Evolutionary conservation across 2,113 vertebrate genomes (phyloP), one percentile per base, ranked within the genome.

Genomic region (Hippocampus zosterae): DNA sequence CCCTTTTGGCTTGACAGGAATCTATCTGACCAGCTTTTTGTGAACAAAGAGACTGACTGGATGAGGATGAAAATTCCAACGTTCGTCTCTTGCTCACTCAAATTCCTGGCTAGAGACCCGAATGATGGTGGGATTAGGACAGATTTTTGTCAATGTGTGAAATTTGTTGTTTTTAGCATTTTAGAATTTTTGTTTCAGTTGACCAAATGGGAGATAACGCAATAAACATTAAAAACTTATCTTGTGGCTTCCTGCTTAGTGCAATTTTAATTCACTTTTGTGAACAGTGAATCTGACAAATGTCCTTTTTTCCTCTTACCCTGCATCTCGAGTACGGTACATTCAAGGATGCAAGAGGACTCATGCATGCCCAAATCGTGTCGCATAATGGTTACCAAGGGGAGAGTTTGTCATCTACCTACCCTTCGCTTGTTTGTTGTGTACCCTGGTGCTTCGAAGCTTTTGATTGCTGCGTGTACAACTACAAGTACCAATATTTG

Each of bases 261-360:
- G 84, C 84, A 82, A 76, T 87, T 88, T 88, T 84, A 87, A 73
- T 18, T 65, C 37, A 68, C 6, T 66, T 67, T 48, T 25, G 18
- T 68, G 72, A 60, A 18, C 29, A 33, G 2, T 18, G 57, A 33
- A 60, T 15, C 27, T 25, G 11, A 8, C 25, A 27, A 13, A 7
- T 25, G 41, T 65, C 3, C 62, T 46, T 60, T 48, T 53, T n/a
- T 53, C 48, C 52, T 7, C 25, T 55, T 33, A 0, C 52, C n/a
- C 1, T 71, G 42, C 50, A 73, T 72, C 62, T 72, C 73, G 70
- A 29, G 41, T 46, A 6, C 1, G 33, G 33, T 37, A 61, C 46
- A 23, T 72, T 73, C 1, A 60, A 69, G 40, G 62, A 70, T 61
- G 64, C 37, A 21, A 12, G 63, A 50, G 52, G 42, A 46, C 69